These are phyloP conservation scores for Protobothrops mucrosquamatus DNA, from an alignment of 2,113 vertebrate species.

Conservation along the genomic window DNA sequence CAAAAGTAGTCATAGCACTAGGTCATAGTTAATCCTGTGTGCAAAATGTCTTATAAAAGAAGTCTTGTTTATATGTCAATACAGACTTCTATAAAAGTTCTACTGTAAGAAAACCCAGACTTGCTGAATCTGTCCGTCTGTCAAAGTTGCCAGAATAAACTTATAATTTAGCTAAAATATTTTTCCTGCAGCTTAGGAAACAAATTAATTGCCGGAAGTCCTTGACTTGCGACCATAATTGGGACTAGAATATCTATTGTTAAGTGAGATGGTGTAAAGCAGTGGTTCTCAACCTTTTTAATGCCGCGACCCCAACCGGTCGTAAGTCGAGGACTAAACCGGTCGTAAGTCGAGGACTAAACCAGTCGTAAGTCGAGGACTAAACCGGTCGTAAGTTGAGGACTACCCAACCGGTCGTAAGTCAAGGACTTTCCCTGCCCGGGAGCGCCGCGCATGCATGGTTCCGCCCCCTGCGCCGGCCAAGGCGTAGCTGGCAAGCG, in stretches of 20 bases:
- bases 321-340: no score
- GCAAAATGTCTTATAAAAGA: background rate
- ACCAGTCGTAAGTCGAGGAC: no score
- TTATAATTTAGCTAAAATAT: background rate
- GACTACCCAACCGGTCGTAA: no score
- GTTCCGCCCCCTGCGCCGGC: no score
- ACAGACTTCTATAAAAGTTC: background rate
- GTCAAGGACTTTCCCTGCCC: no score
- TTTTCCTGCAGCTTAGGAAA: background rate
- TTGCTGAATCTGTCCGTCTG: background rate
- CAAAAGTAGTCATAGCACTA: background rate
- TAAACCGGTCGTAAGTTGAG: no score
- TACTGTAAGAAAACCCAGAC: background rate
- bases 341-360: no score
- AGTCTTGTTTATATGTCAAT: background rate
- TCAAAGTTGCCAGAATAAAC: background rate
- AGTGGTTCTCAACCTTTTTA: no score
- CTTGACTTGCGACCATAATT: background rate
- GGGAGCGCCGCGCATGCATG: no score
- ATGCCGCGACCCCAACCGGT: no score
- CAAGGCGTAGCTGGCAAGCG: no score
- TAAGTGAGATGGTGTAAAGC: background rate
- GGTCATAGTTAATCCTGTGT: background rate
- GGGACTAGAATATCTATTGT: background rate
- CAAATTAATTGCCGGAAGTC: background rate